Evolutionary conservation across 2,797 vertebrate species (phyloP), one percentile per base, ranked within the genome.

Genomic region (Phoeniculus purpureus): DNA sequence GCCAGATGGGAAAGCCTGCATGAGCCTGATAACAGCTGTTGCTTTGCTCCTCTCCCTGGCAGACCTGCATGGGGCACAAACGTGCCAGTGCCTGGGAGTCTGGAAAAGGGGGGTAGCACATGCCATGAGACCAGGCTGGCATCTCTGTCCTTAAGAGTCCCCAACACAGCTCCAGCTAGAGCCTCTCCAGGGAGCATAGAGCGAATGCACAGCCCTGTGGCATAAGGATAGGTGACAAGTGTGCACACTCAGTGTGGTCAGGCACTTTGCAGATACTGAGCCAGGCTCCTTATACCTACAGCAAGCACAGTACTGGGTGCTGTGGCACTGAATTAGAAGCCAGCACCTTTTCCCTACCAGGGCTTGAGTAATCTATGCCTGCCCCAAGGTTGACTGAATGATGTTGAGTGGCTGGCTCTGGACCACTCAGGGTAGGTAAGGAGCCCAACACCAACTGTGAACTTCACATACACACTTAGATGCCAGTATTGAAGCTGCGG

Each of bases 1-100:
- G 93, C 84, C 94, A 93, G 81, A 64, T 72, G 87, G 89, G 85
- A 85, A 88, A 66, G 92, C 56, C 87, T 91, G 92, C 9, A 70
- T 27, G 61, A 74, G 73, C 15, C 73, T 65, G 88, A 90, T 94
- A 94, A 93, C 59, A 4, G 77, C 7, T 14, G 45, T 76, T 60
- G 79, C 90, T 80, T 93, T 92, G 89, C 94, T 94, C 20, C 76
- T 72, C 60, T 86, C 73, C 62, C 79, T 70, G 81, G 89, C 90
- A 82, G 58, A 5, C 37, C 71, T 70, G 50, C 58, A 7, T 0
- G 6, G 79, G 86, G 34, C 78, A 90, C 72, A 11, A 14, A 3
- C 45, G 12, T 32, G 40, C 54, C 59, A 31, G 22, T 6, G 70
- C 32, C 75, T 67, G 70, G 81, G 65, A 43, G 13, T 43, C 43